A percentile compares a stretch with the other conserved stretches of the same genome.
These are phyloP conservation scores for Aleiodes sp. DNA, from an alignment of 1,140 invertebrate genomes.

Conservation along the genomic window DNA sequence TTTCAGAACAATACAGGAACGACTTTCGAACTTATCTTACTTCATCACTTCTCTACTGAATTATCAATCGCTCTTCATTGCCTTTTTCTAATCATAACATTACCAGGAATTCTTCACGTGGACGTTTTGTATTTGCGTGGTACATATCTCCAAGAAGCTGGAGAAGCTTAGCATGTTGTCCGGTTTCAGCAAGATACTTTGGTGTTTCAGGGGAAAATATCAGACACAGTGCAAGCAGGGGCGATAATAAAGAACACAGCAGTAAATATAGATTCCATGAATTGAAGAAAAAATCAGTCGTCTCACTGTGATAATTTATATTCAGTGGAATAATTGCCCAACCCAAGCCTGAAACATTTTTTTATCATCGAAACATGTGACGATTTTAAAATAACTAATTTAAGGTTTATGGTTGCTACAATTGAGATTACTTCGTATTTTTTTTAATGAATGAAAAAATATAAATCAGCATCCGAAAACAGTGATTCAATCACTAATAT, in stretches of 20 bases:
- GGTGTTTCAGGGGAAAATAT: conserved; percentile 71
- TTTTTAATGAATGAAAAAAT: too few species aligned
- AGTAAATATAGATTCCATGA: conserved; percentile 63
- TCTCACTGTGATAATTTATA: conserved; percentile 34
- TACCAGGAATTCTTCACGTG: conserved; percentile 57
- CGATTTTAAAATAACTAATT: background rate
- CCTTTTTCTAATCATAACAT: too few species aligned
- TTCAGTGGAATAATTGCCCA: conserved; percentile 58
- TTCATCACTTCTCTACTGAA: too few species aligned
- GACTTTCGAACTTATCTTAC: too few species aligned
- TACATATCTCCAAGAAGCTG: conserved; percentile 61
- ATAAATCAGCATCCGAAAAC: too few species aligned
- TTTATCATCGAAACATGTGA: background rate
- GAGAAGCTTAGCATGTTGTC: conserved; percentile 57
- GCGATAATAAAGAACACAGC: conserved; percentile 50
- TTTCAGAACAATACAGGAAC: too few species aligned
- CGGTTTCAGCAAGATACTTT: conserved; percentile 67
- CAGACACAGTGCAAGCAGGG: conserved; percentile 54
- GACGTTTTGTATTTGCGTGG: conserved; percentile 56
- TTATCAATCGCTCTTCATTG: too few species aligned
- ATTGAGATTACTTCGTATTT: background rate
- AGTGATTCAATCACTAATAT: too few species aligned
- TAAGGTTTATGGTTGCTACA: background rate
- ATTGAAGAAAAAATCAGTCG: conserved; percentile 47
- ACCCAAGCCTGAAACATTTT: conserved; percentile 49